These are phyloP conservation scores for Prionailurus viverrinus DNA, from an alignment of 2,113 vertebrate genomes.

Conservation along the genomic window DNA sequence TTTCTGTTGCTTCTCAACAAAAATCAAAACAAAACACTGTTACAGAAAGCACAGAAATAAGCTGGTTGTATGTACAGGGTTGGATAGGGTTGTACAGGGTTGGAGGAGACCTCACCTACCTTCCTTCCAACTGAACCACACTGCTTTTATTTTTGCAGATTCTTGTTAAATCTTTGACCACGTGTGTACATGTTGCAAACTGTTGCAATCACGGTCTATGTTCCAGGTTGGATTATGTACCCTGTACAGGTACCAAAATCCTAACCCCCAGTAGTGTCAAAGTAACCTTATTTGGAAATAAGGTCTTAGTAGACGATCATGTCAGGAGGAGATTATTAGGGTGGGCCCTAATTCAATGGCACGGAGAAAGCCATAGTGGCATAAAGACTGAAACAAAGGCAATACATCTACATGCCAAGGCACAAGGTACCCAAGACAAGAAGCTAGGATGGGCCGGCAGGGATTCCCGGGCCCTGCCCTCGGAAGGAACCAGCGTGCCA, in stretches of 20 bases:
- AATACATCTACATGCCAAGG: not conserved
- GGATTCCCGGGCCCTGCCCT: not conserved
- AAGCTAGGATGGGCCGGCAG: fast-evolving
- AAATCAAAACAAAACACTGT: not conserved
- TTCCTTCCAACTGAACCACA: not conserved
- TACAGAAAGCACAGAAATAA: not conserved
- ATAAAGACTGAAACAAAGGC: not conserved
- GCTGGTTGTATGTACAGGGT: not conserved
- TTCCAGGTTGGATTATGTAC: not conserved
- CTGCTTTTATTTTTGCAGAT: not conserved
- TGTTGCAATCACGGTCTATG: too few relatives aligned
- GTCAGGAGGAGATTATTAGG: not conserved
- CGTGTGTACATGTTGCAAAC: not conserved
- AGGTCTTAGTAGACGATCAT: not conserved
- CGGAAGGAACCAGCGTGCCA: not conserved
- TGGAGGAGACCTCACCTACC: not conserved
- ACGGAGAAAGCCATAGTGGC: fast-evolving
- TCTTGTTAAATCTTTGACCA: not conserved
- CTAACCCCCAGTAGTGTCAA: too few relatives aligned
- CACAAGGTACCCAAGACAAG: not conserved
- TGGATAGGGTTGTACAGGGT: not conserved
- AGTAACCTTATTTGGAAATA: not conserved
- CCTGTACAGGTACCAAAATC: not conserved
- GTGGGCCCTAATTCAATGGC: not conserved
- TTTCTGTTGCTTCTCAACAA: slow-evolving; percentile 3